phyloP scores from a whole-genome alignment of 2,888 invertebrate species.

The Zaprionus bogoriensis region DNA sequence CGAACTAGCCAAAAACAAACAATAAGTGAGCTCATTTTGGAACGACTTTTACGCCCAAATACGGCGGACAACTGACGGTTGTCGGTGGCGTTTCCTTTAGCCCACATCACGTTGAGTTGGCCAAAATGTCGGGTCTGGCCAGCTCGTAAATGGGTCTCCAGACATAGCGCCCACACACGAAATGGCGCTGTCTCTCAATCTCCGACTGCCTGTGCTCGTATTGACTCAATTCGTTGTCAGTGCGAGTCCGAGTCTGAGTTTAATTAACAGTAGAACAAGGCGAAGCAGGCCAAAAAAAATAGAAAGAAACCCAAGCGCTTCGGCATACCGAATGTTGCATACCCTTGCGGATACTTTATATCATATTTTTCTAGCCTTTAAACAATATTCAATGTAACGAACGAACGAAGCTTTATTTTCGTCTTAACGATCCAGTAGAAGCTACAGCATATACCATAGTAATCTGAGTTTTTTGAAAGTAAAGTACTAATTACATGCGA shows the following conservation, averaged over 20 bases:
- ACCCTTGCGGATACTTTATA: too few species aligned
- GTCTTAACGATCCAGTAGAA: too few species aligned
- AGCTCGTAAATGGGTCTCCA: conserved; percentile 53
- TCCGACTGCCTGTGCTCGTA: conserved; percentile 14
- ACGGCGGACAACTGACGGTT: conserved; percentile 23
- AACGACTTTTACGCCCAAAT: conserved; percentile 71
- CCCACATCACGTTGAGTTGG: conserved; percentile 58
- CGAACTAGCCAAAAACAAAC: conserved; percentile 14
- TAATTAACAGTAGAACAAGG: conserved; percentile 68
- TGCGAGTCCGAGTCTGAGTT: conserved; percentile 47
- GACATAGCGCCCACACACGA: conserved; percentile 57
- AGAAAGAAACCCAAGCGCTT: too few species aligned
- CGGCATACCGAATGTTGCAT: too few species aligned
- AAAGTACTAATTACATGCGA: too few species aligned
- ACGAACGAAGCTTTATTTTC: too few species aligned
- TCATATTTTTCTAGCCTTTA: too few species aligned
- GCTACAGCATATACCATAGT: too few species aligned
- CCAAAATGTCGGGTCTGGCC: conserved; percentile 50
- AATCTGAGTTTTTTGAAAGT: too few species aligned
- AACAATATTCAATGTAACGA: too few species aligned
- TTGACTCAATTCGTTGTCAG: conserved; percentile 22
- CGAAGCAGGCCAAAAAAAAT: conserved; percentile 30
- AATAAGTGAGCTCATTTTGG: conserved; percentile 66
- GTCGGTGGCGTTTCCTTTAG: conserved; percentile 60
- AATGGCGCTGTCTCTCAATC: conserved; percentile 36